Conservation (phyloP, 2,888 invertebrate species). For the Stenurella melanura region DNA sequence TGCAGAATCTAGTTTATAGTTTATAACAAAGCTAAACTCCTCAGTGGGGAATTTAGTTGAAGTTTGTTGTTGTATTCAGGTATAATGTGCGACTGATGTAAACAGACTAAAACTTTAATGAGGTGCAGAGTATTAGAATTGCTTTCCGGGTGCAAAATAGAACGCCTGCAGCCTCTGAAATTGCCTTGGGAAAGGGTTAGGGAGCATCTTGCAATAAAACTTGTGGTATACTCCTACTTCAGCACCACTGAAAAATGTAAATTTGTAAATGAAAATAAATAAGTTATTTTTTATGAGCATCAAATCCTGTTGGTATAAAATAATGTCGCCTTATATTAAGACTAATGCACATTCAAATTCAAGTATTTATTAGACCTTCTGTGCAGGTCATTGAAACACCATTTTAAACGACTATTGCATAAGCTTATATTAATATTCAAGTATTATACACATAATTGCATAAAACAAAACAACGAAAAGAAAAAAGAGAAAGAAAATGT, state of each 20-base stretch:
- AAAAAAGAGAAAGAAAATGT: no score
- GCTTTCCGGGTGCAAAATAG: slow-evolving; percentile 35
- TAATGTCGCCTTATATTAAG: no score
- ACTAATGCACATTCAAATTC: no score
- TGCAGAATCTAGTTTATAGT: slow-evolving; percentile 12
- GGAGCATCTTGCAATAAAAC: background rate
- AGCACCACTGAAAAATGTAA: background rate
- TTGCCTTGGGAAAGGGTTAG: slow-evolving; percentile 9
- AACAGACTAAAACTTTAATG: slow-evolving; percentile 44
- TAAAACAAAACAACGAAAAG: no score
- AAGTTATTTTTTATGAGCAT: no score
- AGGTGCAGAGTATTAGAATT: slow-evolving; percentile 42
- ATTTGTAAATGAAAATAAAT: background rate
- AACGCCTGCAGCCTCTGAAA: slow-evolving; percentile 18
- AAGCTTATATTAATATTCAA: no score
- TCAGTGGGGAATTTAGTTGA: background rate
- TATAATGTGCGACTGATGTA: slow-evolving; percentile 36
- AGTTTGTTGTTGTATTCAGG: slow-evolving; percentile 39
- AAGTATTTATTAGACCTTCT: no score
- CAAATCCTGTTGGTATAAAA: no score
- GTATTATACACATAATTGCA: no score
- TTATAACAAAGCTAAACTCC: slow-evolving; percentile 13
- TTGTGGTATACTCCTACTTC: background rate
- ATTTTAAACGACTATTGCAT: no score
- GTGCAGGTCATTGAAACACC: no score